A percentile compares a stretch with the other conserved stretches of the same genome.
Conservation (phyloP, 2,797 vertebrate species). For the Bradypodion ventrale region DNA sequence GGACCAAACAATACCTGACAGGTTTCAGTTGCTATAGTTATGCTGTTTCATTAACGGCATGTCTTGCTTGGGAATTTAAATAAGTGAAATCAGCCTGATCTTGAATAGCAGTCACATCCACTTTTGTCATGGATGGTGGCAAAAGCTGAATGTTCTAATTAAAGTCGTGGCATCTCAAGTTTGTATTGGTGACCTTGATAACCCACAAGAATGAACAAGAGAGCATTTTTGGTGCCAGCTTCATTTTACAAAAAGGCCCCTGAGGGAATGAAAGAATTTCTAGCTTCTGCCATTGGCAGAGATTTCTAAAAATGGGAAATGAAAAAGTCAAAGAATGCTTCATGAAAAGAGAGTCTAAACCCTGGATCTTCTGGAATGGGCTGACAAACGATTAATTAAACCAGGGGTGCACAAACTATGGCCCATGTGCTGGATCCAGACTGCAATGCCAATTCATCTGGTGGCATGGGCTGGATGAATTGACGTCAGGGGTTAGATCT, state of each 20-base stretch:
- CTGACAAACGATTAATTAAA: neutral
- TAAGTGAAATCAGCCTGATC: conserved; percentile 39
- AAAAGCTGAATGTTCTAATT: conserved; percentile 53
- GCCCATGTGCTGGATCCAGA: too few species aligned
- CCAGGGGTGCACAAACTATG: too few species aligned
- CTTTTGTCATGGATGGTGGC: conserved; percentile 44
- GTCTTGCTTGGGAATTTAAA: conserved; percentile 63
- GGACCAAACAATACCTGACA: conserved; percentile 42
- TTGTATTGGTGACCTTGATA: conserved; percentile 35
- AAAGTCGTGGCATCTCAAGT: conserved; percentile 58
- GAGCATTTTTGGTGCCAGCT: conserved; percentile 45
- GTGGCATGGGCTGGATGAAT: too few species aligned
- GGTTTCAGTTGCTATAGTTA: conserved; percentile 51
- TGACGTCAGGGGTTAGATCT: too few species aligned
- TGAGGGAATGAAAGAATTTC: neutral
- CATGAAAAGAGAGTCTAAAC: neutral
- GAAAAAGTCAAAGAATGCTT: conserved; percentile 1
- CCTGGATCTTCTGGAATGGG: neutral
- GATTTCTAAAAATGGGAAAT: conserved; percentile 15
- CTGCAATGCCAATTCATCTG: too few species aligned
- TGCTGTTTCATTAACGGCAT: conserved; percentile 38
- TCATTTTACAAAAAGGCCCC: conserved; percentile 23
- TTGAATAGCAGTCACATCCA: conserved; percentile 51
- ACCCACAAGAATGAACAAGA: conserved; percentile 55
- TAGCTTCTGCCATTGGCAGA: neutral